These are phyloP conservation scores for Rhynchomys soricoides DNA, from an alignment of 2,113 vertebrate species.

Conservation along the genomic window DNA sequence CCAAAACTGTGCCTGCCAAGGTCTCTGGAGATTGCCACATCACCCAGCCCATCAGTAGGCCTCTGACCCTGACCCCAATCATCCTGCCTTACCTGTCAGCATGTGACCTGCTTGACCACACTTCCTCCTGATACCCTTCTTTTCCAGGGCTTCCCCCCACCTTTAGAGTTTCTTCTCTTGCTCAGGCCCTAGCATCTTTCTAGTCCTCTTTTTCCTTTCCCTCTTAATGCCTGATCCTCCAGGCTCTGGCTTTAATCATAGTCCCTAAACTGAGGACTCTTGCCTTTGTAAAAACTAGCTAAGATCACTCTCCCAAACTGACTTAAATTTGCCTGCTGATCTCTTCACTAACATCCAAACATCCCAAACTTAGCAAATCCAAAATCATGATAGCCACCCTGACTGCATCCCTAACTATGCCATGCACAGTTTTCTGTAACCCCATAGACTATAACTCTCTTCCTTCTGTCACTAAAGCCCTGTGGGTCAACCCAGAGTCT, in stretches of 20 bases:
- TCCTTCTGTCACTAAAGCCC: not conserved
- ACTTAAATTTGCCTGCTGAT: not conserved
- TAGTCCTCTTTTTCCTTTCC: not conserved
- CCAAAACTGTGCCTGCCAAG: not conserved
- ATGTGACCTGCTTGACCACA: not conserved
- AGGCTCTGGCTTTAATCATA: not conserved
- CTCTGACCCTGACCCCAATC: not conserved
- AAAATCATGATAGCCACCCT: not conserved
- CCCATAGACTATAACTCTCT: not conserved
- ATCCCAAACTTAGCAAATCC: not conserved
- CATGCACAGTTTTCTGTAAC: not conserved
- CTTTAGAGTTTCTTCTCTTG: not conserved
- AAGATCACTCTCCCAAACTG: not conserved
- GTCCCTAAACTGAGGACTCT: not conserved
- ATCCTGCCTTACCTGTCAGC: no score
- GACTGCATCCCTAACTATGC: not conserved
- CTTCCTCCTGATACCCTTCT: not conserved
- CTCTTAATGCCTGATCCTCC: not conserved
- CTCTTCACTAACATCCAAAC: not conserved
- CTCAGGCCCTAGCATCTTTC: not conserved
- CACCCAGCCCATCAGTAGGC: not conserved
- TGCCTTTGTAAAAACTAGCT: not conserved
- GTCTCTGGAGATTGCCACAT: rapidly evolving
- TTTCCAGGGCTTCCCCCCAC: not conserved
- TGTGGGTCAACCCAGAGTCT: not conserved